These are phyloP conservation scores for Melanocharis versteri DNA, from an alignment of 2,113 vertebrate species.

Conservation along the genomic window DNA sequence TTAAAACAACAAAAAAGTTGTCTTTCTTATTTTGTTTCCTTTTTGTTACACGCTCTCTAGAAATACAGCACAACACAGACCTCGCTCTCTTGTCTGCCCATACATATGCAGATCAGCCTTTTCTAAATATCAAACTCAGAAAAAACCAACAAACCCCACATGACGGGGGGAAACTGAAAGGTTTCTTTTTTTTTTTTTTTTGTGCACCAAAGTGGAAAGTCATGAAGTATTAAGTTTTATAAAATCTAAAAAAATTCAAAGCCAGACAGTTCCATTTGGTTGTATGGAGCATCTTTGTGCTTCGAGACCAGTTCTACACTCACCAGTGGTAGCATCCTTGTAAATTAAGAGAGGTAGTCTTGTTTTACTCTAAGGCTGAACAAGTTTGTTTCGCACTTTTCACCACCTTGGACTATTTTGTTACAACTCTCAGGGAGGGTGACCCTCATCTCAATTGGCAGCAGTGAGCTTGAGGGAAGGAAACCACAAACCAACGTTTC, in stretches of 20 bases:
- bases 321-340: slow-evolving; percentile 35
- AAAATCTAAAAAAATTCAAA: not conserved
- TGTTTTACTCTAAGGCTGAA: slow-evolving; percentile 63
- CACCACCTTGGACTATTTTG: not conserved
- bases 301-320: slow-evolving; percentile 24
- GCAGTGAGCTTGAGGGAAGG: not conserved
- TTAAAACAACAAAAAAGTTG: not conserved
- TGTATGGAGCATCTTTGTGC: not conserved
- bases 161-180: not conserved
- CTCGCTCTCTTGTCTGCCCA: not conserved
- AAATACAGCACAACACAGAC: not conserved
- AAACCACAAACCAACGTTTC: not conserved
- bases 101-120: not conserved
- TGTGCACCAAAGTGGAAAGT: not conserved
- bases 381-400: slow-evolving; percentile 32
- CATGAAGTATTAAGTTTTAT: not conserved
- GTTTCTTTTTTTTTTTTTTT: not conserved
- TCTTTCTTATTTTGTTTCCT: not conserved
- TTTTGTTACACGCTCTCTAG: not conserved
- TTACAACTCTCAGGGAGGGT: not conserved
- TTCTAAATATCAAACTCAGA: not conserved
- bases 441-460: slow-evolving; percentile 24
- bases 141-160: not conserved
- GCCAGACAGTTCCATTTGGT: not conserved
- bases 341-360: slow-evolving; percentile 61